These are phyloP conservation scores for human DNA, from an alignment of 2,113 vertebrate genomes.

Conservation along the genomic window GRCh38 chr2:106869001-106869500, in stretches of 20 bases:
- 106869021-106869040: not conserved
- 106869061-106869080: not conserved
- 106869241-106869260: not conserved
- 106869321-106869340: not conserved
- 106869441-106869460: not conserved
- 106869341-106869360: not conserved
- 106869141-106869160: not conserved
- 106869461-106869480: not conserved
- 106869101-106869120: accelerated
- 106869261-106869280: no score
- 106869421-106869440: not conserved
- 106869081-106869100: not conserved
- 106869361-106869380: not conserved
- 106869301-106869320: not conserved
- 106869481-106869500: not conserved
- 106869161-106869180: not conserved
- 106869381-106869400: not conserved
- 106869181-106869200: not conserved
- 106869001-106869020: not conserved
- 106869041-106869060: not conserved
- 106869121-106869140: not conserved
- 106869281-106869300: accelerated
- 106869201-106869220: not conserved
- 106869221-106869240: no score
- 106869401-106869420: not conserved